Base-by-base conservation (phyloP, 2,113 vertebrate genomes). In the Oenanthe melanoleuca region DNA sequence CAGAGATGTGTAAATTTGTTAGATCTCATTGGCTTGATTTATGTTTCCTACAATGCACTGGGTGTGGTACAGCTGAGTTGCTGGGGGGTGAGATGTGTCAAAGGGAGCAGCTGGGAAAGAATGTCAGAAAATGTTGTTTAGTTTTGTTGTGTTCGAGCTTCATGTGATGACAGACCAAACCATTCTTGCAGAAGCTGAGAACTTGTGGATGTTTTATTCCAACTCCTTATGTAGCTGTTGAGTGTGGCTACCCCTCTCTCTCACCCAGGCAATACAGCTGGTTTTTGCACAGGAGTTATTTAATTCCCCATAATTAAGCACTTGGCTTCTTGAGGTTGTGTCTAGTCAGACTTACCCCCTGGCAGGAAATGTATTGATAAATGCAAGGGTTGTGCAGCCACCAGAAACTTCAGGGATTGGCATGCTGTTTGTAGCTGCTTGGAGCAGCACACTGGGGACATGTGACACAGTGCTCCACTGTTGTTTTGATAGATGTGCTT, bases 11-110 rank as follows among this genome's bases (percentile, higher is more conserved):
- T 56, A 44, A 77, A 75, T 57, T 80, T 38, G 3, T 34, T 72
- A 22, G 59, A 86, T 80, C 15, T 72, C 16, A 18, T 21, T 56
- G 71, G 5, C 22, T 71, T 44, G 26, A 24, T 57, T 67, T 20
- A 0, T 15, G 2, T 21, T 57, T 33, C 45, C 7, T 21, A 0
- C 0, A 7, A 16, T 33, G 31, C 7, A 6, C 22, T 55, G 53
- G 11, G 4, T 50, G 29, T 38, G 45, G 29, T 47, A 31, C 13
- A 67, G n/a, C 44, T 71, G 57, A 21, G 13, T 37, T 70, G 31
- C 52, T 64, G 14, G 5, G 11, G 6, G 11, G 20, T 55, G 28
- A 42, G 29, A 66, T 0, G 0, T 60, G 49, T 8, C 22, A 42
- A 69, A 63, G 18, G 14, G 8, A 20, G 14, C 38, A 59, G 22